Evolutionary conservation across 35 echinoderm and acorn worm genomes (phyloP), one percentile per base, ranked within the genome.

Genomic region (Eucidaris tribuloides): DNA sequence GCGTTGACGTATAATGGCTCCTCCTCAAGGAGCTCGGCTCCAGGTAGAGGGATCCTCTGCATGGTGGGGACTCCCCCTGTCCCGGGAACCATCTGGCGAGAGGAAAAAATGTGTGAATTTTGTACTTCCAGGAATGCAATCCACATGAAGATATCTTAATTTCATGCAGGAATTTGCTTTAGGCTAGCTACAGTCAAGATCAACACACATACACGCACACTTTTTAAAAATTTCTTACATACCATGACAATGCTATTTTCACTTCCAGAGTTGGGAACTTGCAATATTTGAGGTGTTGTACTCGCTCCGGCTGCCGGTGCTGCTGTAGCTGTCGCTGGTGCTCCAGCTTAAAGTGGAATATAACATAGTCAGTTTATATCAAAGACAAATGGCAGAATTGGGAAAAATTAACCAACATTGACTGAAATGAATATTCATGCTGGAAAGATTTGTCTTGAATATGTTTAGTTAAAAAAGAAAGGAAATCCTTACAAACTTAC

Each of bases 1-100:
- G 94, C 94, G 62, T 97, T 97, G 57, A 97, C 94, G 58, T 97
- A 97, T 31, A 97, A 45, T 15, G 94, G 94, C 37, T 97, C 94
- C 46, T 97, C 94, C 34, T 97, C 94, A 39, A 97, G 79, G 9
- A 97, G 55, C 38, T 97, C 94, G 0, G 85, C 91, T 23, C 94
- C 94, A 25, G 94, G 89, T 46, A 97, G 63, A 28, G 94, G 94
- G 74, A 97, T 97, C 46, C 89, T 88, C 82, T 97, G 94, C 89
- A 97, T 92, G 39, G 94, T 97, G 5, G 90, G 85, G n/a, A 92
- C 89, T 24, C 94, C 94, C 13, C 94, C 90, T 33, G 85, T 56
- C 4, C 89, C 94, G 24, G 94, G 94, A 23, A 97, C 86, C 94
- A 97, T 97, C 94, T 97, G 15, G 2, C 59, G n/a, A 38, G 58